Percentiles rank a stretch among this genome's conserved stretches.
Evolutionary conservation across 2,888 invertebrate genomes (phyloP).

Genomic region (Eristalinus aeneus): DNA sequence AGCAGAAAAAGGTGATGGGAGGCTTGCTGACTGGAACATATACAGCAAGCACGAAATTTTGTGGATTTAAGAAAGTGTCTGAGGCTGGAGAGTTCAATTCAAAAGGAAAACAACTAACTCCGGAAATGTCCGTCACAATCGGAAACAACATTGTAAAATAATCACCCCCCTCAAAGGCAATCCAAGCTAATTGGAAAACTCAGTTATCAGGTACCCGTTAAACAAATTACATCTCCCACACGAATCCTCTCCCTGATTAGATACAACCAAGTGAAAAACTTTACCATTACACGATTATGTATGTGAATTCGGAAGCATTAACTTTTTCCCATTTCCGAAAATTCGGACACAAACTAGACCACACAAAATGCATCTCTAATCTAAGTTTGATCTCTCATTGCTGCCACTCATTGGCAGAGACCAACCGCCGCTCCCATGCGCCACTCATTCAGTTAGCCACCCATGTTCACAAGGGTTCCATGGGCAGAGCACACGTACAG

Average conservation of each 20-base stretch:
- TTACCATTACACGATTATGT: conserved; percentile 58
- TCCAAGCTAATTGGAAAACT: conserved; percentile 44
- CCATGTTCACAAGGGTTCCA: conserved; percentile 11
- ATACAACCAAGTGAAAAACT: conserved; percentile 44
- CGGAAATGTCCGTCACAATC: no score
- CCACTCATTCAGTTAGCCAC: conserved; percentile 6
- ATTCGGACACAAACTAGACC: conserved; percentile 30
- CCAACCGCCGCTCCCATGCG: background rate
- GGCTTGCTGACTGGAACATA: no score
- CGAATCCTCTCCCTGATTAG: conserved; percentile 5
- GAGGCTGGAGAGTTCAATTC: no score
- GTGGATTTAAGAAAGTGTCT: no score
- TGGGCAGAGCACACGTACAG: conserved; percentile 27
- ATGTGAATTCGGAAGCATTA: conserved; percentile 42
- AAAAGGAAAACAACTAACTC: no score
- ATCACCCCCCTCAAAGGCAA: conserved; percentile 11
- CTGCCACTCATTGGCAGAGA: background rate
- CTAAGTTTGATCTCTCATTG: conserved; percentile 39
- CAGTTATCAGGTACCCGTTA: conserved; percentile 24
- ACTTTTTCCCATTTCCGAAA: conserved; percentile 34
- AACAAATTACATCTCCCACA: background rate
- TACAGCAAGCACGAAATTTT: no score
- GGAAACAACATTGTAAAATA: background rate
- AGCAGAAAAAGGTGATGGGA: background rate
- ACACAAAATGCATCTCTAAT: conserved; percentile 53